phyloP scores from a whole-genome alignment of 2,113 vertebrate genomes.

The Cololabis saira region DNA sequence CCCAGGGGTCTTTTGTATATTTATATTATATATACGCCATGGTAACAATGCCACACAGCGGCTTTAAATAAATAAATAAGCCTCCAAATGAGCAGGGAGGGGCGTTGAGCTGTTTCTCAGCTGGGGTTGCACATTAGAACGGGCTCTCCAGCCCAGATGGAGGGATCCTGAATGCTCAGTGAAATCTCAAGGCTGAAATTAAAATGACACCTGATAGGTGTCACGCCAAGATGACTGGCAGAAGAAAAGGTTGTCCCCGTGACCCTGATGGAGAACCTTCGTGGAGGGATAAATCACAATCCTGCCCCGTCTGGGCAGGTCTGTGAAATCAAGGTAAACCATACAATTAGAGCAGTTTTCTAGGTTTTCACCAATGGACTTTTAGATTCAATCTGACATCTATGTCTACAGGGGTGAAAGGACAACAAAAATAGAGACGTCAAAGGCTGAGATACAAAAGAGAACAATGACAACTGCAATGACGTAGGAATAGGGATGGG shows the following conservation, averaged over 20 bases:
- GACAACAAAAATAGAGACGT: too few species aligned
- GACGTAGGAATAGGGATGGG: too few species aligned
- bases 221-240: too few species aligned
- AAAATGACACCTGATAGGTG: too few species aligned
- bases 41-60: constrained; percentile 18
- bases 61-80: not conserved
- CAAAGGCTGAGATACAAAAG: too few species aligned
- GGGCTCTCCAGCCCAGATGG: constrained; percentile 35
- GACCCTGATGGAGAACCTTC: not conserved
- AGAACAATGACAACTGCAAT: too few species aligned
- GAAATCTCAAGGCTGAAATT: not conserved
- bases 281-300: not conserved
- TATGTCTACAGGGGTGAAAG: too few species aligned
- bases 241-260: not conserved
- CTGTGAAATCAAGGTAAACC: not conserved
- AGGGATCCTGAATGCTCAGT: constrained; percentile 22
- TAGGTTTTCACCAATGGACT: not conserved
- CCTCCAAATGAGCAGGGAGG: constrained; percentile 6
- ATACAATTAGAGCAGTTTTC: not conserved
- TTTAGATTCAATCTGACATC: not conserved
- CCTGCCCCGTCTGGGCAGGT: not conserved
- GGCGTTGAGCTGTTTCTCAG: constrained; percentile 7
- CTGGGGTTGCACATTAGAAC: constrained; percentile 14
- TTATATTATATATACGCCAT: constrained; percentile 39
- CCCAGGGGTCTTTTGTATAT: constrained; percentile 42